Evolutionary conservation across 1,140 invertebrate species (phyloP), one percentile per base, ranked within the genome.

Genomic region (Anastrepha ludens): DNA sequence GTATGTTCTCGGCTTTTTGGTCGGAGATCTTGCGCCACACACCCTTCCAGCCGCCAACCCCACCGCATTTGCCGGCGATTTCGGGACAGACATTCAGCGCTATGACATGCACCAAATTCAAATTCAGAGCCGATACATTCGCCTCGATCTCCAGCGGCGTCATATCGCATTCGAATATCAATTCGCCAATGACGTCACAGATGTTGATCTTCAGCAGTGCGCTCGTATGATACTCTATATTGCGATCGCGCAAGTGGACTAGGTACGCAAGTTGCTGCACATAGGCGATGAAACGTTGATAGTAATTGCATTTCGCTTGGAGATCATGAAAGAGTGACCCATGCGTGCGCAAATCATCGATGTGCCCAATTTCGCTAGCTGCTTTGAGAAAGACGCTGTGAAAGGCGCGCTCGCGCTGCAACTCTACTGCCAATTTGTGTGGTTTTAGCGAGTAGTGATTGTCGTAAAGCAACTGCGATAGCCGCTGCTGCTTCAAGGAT

Each of bases 91-190:
- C 95, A 89, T 94, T 95, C 1, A 94, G 90, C 8, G 94, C 93
- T 17, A 95, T 94, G 29, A 94, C 94, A 89, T 95, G 94, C 2
- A 95, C 93, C 64, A 95, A 93, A 93, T 95, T 95, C 39, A 95
- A 91, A 90, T 95, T 94, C 4, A 95, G 90, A 64, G 94, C 94
- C 3, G 91, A 89, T 15, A 95, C 95, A 88, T 95, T 92, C 1
- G 90, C 86, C 89, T 95, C 95, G 64, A 95, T 94, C 81, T 95
- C 93, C 17, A 93, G 88, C 1, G 95, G 95, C 20, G 95, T 94
- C 6, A 94, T 89, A 59, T 94, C 91, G 20, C 94, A 91, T 64
- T 95, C 93, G 88, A 95, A 95, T 88, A 96, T 93, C 67, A 96
- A 92, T 90, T 95, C 93, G 1, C 95, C 95, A 85, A 95, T 93